phyloP scores from a whole-genome alignment of 1,140 invertebrate genomes.

The Dicyema japonicum region DNA sequence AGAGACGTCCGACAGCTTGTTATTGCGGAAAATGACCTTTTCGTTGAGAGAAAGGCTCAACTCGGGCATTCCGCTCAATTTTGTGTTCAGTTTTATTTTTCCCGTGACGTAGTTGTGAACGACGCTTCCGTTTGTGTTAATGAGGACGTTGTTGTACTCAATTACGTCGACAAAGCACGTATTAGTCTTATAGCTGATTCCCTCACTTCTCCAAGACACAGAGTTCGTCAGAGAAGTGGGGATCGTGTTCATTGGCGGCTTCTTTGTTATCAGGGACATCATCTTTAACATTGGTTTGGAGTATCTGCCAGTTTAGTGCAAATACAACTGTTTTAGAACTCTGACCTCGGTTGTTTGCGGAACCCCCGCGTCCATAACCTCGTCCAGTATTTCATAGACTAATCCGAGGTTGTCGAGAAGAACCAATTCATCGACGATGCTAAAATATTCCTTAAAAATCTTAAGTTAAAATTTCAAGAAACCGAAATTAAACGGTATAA shows the following conservation, averaged over 20 bases:
- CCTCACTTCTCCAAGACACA: slow-evolving; percentile 90
- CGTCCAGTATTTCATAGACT: slow-evolving; percentile 85
- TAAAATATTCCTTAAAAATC: slow-evolving; percentile 91
- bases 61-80: slow-evolving; percentile 97
- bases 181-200: slow-evolving; percentile 94
- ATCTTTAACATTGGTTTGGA: too few species aligned
- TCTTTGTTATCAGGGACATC: too few species aligned
- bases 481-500: too few species aligned
- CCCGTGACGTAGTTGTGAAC: slow-evolving; percentile 88
- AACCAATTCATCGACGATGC: slow-evolving; percentile 91
- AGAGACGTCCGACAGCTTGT: too few species aligned
- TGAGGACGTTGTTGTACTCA: slow-evolving; percentile 75
- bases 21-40: slow-evolving; percentile 89
- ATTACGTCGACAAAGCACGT: slow-evolving; percentile 99
- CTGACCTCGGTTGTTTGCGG: slow-evolving; percentile 96
- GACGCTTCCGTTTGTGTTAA: slow-evolving; percentile 83
- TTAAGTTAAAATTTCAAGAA: too few species aligned
- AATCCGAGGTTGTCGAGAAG: slow-evolving; percentile 97
- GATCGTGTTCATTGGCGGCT: too few species aligned
- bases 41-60: slow-evolving; percentile 84
- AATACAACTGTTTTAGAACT: slow-evolving; percentile 59
- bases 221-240: slow-evolving; percentile 98
- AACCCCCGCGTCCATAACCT: slow-evolving; percentile 93
- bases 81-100: slow-evolving; percentile 92
- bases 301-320: slow-evolving; percentile 4